phyloP scores from a whole-genome alignment of 2,797 vertebrate species.

The Semaprochilodus insignis region DNA sequence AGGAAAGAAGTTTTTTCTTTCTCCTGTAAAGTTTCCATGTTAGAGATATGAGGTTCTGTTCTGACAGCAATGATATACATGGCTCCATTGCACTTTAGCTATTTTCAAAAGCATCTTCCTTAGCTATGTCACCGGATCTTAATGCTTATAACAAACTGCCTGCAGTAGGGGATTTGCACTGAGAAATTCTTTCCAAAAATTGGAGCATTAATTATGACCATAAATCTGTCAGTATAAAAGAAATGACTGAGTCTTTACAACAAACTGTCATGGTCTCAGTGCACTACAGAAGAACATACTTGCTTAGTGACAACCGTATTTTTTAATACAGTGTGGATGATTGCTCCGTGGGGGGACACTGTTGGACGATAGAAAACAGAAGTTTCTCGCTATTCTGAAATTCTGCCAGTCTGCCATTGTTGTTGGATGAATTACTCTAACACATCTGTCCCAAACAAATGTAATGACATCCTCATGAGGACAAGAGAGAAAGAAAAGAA shows the following conservation, averaged over 20 bases:
- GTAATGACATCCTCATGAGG: background rate
- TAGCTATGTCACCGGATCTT: too few species aligned
- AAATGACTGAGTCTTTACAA: background rate
- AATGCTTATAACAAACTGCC: too few species aligned
- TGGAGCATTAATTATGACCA: background rate
- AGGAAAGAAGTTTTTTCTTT: too few species aligned
- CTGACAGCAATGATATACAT: too few species aligned
- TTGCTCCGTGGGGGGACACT: conserved; percentile 3
- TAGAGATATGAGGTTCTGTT: too few species aligned
- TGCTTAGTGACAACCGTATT: background rate
- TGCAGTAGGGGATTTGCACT: too few species aligned
- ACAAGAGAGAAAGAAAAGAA: background rate
- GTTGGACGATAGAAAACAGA: conserved; percentile 34
- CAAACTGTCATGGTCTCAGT: conserved; percentile 35
- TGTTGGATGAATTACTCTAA: conserved; percentile 4
- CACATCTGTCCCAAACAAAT: conserved; percentile 13
- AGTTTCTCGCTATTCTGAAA: conserved; percentile 47
- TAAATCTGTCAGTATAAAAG: background rate
- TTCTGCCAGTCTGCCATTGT: conserved; percentile 20
- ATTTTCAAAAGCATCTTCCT: too few species aligned
- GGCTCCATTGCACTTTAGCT: too few species aligned
- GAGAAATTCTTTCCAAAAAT: background rate
- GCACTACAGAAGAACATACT: conserved; percentile 26
- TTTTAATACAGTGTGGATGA: conserved; percentile 54
- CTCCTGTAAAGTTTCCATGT: too few species aligned